phyloP scores from a whole-genome alignment of 2,113 vertebrate genomes.

The Albula goreensis region DNA sequence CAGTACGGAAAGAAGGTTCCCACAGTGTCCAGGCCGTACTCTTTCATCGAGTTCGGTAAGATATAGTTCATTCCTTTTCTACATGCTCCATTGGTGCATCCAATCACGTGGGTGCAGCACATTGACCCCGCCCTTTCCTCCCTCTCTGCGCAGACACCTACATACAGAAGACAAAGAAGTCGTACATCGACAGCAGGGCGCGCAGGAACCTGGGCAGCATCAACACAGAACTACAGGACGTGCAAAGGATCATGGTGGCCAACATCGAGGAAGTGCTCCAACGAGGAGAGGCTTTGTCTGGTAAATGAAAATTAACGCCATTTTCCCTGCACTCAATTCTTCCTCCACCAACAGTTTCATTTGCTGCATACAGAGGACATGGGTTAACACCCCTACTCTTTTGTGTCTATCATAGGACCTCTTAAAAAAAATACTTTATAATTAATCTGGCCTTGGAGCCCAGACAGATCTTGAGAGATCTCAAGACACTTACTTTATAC shows the following conservation, averaged over 20 bases:
- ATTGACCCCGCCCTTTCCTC: neutral
- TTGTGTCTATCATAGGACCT: neutral
- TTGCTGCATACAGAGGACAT: too few relatives aligned
- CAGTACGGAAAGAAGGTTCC: constrained; percentile 95
- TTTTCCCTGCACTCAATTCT: neutral
- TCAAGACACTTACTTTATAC: too few relatives aligned
- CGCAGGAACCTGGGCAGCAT: constrained; percentile 94
- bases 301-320: constrained; percentile 54
- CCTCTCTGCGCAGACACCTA: constrained; percentile 82
- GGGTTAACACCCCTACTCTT: neutral
- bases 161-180: constrained; percentile 99
- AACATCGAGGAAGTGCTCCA: constrained; percentile 98
- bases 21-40: constrained; percentile 92
- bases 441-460: neutral
- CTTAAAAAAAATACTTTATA: neutral
- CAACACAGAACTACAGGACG: constrained; percentile 96
- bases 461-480: too few relatives aligned
- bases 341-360: too few relatives aligned
- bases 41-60: constrained; percentile 98
- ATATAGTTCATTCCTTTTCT: neutral
- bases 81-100: neutral
- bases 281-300: constrained; percentile 93
- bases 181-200: constrained; percentile 93
- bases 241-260: constrained; percentile 98
- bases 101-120: neutral